Evolutionary conservation across 2,797 vertebrate species (phyloP).

Genomic region (Peromyscus eremicus): DNA sequence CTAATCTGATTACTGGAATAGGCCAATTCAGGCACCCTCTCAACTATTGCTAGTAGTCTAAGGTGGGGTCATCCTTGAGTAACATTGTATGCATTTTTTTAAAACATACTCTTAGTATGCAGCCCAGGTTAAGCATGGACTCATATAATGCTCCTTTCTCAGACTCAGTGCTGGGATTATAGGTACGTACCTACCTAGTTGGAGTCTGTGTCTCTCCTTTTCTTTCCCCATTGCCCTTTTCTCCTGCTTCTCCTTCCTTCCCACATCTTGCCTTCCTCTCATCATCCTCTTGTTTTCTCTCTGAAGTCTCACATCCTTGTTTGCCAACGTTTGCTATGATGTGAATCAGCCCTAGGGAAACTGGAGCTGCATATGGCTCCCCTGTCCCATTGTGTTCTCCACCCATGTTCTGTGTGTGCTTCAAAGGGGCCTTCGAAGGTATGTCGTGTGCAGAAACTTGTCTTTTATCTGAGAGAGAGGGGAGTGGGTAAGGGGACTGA

Average conservation of each 20-base stretch:
- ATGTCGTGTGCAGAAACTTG: not conserved
- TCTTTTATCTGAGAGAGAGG: not conserved
- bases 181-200: not conserved
- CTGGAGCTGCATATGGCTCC: not conserved
- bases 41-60: no score
- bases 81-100: not conserved
- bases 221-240: not conserved
- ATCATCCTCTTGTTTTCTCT: not conserved
- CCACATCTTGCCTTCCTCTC: not conserved
- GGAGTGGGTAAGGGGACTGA: not conserved
- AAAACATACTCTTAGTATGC: not conserved
- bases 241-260: not conserved
- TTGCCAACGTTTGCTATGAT: not conserved
- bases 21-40: no score
- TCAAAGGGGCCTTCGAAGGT: not conserved
- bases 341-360: not conserved
- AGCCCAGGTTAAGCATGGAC: not conserved
- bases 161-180: not conserved
- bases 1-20: no score
- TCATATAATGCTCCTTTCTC: not conserved
- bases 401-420: not conserved
- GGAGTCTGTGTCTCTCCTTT: not conserved
- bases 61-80: no score
- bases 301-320: not conserved
- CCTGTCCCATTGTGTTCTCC: not conserved